These are phyloP conservation scores for Azemiops feae DNA, from an alignment of 2,113 vertebrate genomes.

Conservation along the genomic window DNA sequence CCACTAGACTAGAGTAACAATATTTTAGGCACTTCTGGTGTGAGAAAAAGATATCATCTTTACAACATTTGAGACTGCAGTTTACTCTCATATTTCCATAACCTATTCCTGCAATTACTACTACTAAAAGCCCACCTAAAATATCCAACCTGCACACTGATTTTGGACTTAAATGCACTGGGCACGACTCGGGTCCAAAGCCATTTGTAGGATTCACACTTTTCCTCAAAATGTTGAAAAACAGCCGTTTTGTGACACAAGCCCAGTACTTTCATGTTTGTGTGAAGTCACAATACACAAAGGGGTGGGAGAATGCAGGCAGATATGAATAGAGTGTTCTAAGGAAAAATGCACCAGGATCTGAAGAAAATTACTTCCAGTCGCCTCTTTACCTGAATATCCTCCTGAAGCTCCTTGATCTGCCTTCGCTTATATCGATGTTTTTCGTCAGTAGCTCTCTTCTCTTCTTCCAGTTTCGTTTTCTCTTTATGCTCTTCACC, in stretches of 20 bases:
- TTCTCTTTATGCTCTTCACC: constrained; percentile 81
- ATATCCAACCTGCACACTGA: not conserved
- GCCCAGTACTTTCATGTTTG: not conserved
- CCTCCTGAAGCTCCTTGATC: constrained; percentile 80
- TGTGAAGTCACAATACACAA: not conserved
- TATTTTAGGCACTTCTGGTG: not conserved
- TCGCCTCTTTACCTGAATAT: constrained; percentile 76
- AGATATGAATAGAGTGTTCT: not conserved
- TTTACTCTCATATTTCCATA: not conserved
- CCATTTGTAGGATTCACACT: not conserved
- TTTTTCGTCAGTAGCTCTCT: constrained; percentile 74
- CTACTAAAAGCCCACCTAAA: not conserved
- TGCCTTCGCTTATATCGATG: constrained; percentile 75
- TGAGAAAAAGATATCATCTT: not conserved
- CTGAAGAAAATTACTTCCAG: not conserved
- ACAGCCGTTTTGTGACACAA: not conserved
- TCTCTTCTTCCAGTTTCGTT: constrained; percentile 79
- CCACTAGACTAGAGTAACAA: not conserved
- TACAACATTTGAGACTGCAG: not conserved
- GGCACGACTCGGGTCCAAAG: not conserved
- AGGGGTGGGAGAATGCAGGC: not conserved
- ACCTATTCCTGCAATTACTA: not conserved
- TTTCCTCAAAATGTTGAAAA: not conserved
- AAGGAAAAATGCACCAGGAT: not conserved
- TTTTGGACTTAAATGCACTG: not conserved